Evolutionary conservation across 2,113 vertebrate species (phyloP), one percentile per base, ranked within the genome.

Genomic region (Megaptera novaeangliae): DNA sequence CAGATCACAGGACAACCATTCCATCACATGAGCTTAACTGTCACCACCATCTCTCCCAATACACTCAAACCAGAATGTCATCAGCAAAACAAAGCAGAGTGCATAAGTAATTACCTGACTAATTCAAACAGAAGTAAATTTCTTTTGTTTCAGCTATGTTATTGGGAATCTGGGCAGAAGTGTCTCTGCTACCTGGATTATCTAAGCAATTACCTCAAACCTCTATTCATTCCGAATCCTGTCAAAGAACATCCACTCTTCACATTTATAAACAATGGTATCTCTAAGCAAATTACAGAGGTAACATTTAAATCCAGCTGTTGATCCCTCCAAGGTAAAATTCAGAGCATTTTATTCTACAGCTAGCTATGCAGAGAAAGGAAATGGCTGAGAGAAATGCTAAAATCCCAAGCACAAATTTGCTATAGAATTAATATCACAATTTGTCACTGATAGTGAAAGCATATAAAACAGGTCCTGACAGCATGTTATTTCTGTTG

Each of bases 361-460:
- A 98, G 5, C 0, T 52, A 98, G 97, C 95, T 95, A 92, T 86
- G 93, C 95, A 93, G 83, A 96, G 84, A 97, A 84, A 78, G 98
- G 97, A 97, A 97, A 97, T 92, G 96, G 84, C 74, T 98, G 78
- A 97, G 75, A 96, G 95, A 98, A 98, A 98, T 96, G 94, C 84
- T 94, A 98, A 93, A 98, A 98, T 93, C 72, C 92, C 92, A 66
- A 97, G 95, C 95, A 96, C 81, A 98, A 98, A 98, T 98, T 98
- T 98, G 97, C 98, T 96, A 97, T 95, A 98, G 98, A 98, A 98
- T 98, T 98, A 97, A 98, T 97, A 98, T 98, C 96, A 98, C 97
- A 98, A 98, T 98, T 98, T 98, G 97, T 98, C 97, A 97, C 97
- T 98, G 98, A 98, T 98, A 98, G 98, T 98, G 98, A 99, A 98